Evolutionary conservation across 2,113 vertebrate genomes (phyloP).

Genomic region (Anoplopoma fimbria): DNA sequence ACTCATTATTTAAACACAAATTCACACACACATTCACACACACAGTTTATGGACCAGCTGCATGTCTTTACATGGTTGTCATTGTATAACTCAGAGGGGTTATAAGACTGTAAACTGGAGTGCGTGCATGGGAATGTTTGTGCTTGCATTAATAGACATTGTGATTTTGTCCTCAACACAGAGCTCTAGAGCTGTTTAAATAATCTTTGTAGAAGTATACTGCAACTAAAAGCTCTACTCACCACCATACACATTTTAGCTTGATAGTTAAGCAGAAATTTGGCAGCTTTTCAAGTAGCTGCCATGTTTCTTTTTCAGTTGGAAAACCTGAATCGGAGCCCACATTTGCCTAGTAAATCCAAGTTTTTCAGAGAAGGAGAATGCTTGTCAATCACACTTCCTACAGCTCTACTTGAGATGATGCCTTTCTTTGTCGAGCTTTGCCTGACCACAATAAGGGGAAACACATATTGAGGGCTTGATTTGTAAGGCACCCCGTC

Average conservation of each 20-base stretch:
- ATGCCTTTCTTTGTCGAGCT: not conserved
- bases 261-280: not conserved
- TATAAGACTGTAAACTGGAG: conserved; percentile 13
- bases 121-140: conserved; percentile 9
- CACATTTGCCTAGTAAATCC: not conserved
- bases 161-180: not conserved
- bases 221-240: not conserved
- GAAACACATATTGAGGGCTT: conserved; percentile 36
- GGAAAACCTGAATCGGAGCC: not conserved
- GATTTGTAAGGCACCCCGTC: conserved; percentile 15
- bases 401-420: not conserved
- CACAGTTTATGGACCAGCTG: conserved; percentile 50
- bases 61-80: conserved; percentile 54
- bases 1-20: conserved; percentile 17
- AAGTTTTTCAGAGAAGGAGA: not conserved
- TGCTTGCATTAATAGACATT: conserved; percentile 2
- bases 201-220: not conserved
- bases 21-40: conserved; percentile 2
- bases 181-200: not conserved
- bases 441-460: conserved; percentile 51
- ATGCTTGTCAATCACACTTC: conserved; percentile 30
- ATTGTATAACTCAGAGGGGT: conserved; percentile 30
- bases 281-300: not conserved
- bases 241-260: not conserved
- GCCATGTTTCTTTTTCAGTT: conserved; percentile 12